Conservation (phyloP, 1,140 invertebrate species). For the Cydia amplana region DNA sequence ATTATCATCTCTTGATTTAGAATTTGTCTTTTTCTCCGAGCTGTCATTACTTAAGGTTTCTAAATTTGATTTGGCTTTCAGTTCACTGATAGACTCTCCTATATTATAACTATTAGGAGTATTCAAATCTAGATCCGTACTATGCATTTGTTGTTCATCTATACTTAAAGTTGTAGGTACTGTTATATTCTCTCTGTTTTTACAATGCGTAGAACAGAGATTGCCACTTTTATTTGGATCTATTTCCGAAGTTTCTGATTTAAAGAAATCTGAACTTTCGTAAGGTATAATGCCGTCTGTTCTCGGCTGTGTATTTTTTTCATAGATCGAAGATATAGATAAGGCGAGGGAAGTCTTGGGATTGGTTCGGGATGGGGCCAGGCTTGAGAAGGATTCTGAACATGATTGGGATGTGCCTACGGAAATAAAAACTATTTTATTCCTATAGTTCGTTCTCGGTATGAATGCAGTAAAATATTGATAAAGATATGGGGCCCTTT, state of each 20-base stretch:
- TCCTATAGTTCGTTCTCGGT: too few species aligned
- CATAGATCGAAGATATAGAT: background rate
- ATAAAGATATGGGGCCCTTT: too few species aligned
- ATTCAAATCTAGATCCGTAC: slow-evolving; percentile 47
- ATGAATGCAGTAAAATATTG: too few species aligned
- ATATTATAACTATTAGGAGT: background rate
- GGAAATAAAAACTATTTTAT: background rate
- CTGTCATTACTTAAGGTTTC: background rate
- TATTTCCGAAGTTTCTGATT: background rate
- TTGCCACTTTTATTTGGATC: slow-evolving; percentile 37
- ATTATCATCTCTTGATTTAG: slow-evolving; percentile 17
- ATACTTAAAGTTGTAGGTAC: slow-evolving; percentile 17
- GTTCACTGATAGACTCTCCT: background rate
- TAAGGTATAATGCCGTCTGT: background rate
- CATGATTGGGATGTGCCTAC: background rate
- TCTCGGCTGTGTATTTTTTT: background rate
- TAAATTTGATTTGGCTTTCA: background rate
- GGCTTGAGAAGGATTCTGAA: background rate
- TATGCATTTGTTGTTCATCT: slow-evolving; percentile 49
- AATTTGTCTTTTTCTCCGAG: slow-evolving; percentile 1
- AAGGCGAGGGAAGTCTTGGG: background rate
- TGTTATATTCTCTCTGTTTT: slow-evolving; percentile 31
- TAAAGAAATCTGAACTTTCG: background rate
- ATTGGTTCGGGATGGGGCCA: background rate
- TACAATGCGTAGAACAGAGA: slow-evolving; percentile 50